phyloP scores from a whole-genome alignment of 2,113 vertebrate species.

The Neopipo cinnamomea region DNA sequence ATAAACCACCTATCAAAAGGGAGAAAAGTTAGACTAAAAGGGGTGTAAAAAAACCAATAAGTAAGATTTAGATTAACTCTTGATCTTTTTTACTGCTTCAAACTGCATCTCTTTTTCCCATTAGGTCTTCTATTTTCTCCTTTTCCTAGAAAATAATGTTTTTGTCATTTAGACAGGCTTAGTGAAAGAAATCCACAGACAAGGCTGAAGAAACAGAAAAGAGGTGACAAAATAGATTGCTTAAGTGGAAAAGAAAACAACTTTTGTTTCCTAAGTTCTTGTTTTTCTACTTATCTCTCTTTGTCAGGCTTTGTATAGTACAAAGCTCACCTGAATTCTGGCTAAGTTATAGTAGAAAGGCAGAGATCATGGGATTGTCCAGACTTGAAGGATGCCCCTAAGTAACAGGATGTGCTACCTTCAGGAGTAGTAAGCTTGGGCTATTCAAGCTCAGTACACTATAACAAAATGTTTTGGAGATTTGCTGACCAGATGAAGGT shows the following conservation, averaged over 20 bases:
- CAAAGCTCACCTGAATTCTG: not conserved
- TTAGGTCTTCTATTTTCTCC: not conserved
- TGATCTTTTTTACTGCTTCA: not conserved
- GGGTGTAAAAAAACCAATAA: not conserved
- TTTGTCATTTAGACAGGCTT: not conserved
- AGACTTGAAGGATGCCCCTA: not conserved
- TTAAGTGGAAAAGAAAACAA: not conserved
- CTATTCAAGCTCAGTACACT: not conserved
- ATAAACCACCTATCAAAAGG: not conserved
- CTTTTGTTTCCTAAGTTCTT: not conserved
- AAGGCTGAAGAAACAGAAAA: not conserved
- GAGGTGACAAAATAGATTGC: not conserved
- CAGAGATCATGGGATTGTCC: not conserved
- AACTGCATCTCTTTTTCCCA: not conserved
- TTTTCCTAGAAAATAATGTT: not conserved
- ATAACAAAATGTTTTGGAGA: not conserved
- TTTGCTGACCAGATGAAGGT: not conserved
- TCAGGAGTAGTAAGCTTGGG: not conserved
- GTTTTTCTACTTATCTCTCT: not conserved
- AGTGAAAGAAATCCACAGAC: not conserved
- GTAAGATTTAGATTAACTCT: not conserved
- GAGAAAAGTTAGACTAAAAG: not conserved
- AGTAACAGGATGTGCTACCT: not conserved
- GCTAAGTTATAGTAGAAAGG: not conserved
- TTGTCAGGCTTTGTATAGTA: not conserved